phyloP scores from a whole-genome alignment of 2,888 invertebrate species.

The Stegophylla sp. region DNA sequence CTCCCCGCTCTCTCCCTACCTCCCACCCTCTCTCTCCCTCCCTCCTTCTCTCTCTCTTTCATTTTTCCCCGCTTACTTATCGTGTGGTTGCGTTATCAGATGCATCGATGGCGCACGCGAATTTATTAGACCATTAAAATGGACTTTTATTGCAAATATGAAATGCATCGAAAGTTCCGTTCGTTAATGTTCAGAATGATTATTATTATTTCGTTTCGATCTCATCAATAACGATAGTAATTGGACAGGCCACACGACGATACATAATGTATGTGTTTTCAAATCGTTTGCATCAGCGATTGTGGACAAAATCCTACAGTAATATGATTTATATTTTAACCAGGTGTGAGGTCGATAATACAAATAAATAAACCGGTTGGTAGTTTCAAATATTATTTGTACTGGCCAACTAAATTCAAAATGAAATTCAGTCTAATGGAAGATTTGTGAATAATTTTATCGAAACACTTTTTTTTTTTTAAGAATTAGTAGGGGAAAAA shows the following conservation, averaged over 20 bases:
- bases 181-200: conserved; percentile 31
- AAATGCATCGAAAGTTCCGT: conserved; percentile 49
- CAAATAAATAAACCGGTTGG: conserved; percentile 21
- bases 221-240: conserved; percentile 18
- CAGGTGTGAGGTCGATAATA: conserved; percentile 5
- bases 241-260: not conserved
- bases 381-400: not conserved
- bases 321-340: conserved; percentile 19
- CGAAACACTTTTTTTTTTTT: not conserved
- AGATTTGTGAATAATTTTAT: not conserved
- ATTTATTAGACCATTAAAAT: conserved; percentile 58
- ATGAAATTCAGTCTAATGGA: conserved; percentile 7
- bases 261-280: conserved; percentile 12
- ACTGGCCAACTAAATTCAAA: not conserved
- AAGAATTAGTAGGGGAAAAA: not conserved
- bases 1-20: not conserved
- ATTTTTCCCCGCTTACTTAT: conserved; percentile 42
- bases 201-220: conserved; percentile 36
- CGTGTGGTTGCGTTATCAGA: conserved; percentile 43
- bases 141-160: conserved; percentile 48
- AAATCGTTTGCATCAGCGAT: conserved; percentile 3
- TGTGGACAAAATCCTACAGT: too few relatives aligned
- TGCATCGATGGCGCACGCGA: conserved; percentile 48
- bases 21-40: not conserved
- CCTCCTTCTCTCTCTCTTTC: conserved; percentile 16